These are phyloP conservation scores for Ips typographus DNA, from an alignment of 1,140 invertebrate genomes.

Conservation along the genomic window DNA sequence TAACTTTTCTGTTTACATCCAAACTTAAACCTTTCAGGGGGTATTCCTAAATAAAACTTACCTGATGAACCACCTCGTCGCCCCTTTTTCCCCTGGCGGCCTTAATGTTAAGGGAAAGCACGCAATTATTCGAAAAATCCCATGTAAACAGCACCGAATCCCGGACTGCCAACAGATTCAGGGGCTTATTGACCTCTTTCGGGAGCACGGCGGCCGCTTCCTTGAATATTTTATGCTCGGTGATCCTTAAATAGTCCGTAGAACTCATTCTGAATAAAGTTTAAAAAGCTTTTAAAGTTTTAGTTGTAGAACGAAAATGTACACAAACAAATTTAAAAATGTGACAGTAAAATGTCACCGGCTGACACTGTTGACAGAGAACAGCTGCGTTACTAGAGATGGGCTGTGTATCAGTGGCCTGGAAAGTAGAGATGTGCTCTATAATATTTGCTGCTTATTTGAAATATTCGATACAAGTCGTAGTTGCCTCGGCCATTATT, in stretches of 20 bases:
- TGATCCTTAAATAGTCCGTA: constrained; percentile 53
- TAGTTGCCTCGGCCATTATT: no score
- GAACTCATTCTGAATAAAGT: constrained; percentile 39
- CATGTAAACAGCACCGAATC: constrained; percentile 67
- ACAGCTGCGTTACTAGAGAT: no score
- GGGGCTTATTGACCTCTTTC: constrained; percentile 59
- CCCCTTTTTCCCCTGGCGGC: constrained; percentile 56
- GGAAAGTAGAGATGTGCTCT: no score
- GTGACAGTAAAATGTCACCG: not conserved
- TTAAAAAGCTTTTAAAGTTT: not conserved
- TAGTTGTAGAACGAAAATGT: not conserved
- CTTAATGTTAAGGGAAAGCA: constrained; percentile 62
- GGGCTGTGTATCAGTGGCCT: no score
- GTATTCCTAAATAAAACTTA: constrained; percentile 45
- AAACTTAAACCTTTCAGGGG: no score
- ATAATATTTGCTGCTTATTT: no score
- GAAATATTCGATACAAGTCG: no score
- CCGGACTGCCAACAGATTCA: constrained; percentile 62
- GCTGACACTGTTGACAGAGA: not conserved
- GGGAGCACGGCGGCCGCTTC: constrained; percentile 58
- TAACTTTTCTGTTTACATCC: no score
- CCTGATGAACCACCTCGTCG: constrained; percentile 60
- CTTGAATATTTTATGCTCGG: constrained; percentile 61
- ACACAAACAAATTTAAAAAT: constrained; percentile 12
- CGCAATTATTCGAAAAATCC: constrained; percentile 63